Base-by-base conservation (phyloP, 2,797 vertebrate genomes). In the Pampus argenteus region DNA sequence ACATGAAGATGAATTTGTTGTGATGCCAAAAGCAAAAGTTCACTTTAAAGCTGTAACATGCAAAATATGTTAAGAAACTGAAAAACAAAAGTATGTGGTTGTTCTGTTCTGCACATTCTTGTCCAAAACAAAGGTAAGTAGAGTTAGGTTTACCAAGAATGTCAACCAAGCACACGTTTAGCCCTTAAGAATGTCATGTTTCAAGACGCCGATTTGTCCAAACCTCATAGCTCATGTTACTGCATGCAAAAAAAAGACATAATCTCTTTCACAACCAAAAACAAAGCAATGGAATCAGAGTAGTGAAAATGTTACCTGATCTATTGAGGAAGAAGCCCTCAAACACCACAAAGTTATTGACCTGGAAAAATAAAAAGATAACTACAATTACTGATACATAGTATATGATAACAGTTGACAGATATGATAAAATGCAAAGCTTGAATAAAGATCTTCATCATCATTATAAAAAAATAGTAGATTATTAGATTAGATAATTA, bases 331-430 rank as follows among this genome's bases (percentile, higher is more conserved):
- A 98, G 90, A 98, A 98, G 59, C 95, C 95, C n/a, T 96, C 94
- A 60, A 98, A 98, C 42, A 98, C 95, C 86, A 98, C 97, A 77
- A 98, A 98, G 92, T 98, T 98, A 90, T 98, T 98, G 76, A 97
- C 97, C 97, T 98, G 70, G 47, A 71, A 80, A 5, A 73, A 58
- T 13, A 15, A 66, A 50, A 44, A 50, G n/a, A 25, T 56, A 9
- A 74, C 1, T 25, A 3, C n/a, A 42, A 50, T 1, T 8, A 18
- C 0, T 38, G 13, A 48, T 28, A 62, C 40, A 49, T 23, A 61
- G n/a, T 49, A 11, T 22, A 49, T 34, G 10, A 34, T 34, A 34
- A 11, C 10, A 11, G 9, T 34, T 34, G 29, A 31, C 29, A 31
- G 29, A 31, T 31, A 9, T 31, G 29, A 31, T 6, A 8, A 31